Evolutionary conservation across 2,113 vertebrate genomes (phyloP), one percentile per base, ranked within the genome.

Genomic region (Glaucomys volans): DNA sequence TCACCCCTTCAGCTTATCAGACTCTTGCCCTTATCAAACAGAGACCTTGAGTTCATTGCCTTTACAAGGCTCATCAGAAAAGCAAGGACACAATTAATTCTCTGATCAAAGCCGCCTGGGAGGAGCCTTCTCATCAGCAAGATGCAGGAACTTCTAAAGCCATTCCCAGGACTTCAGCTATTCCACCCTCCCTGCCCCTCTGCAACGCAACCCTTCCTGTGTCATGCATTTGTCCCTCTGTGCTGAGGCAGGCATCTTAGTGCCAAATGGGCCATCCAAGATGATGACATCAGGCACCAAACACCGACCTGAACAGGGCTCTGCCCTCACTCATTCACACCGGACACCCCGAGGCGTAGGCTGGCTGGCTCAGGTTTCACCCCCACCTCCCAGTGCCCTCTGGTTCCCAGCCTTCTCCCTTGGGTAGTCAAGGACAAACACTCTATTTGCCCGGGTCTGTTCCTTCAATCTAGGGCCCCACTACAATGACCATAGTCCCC

Each of bases 361-460:
- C 32, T 80, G 22, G 13, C 1, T 79, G 0, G 67, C 50, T 17
- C 50, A 3, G 52, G 5, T 57, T 71, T 52, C 74, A 13, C 42
- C 12, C 13, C 17, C 52, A 5, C 18, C 71, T 66, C 80, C 14
- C 64, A 28, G 28, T 6, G 54, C 44, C 74, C 44, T 32, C 47
- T 4, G 66, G 79, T 40, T 47, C 77, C 17, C 24, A 40, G 57
- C 75, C 30, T 47, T 62, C 95, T 96, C 90, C 44, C 89, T 94
- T 17, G 6, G 82, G 66, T 16, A 86, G 84, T 44, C 95, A 97
- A 88, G 26, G 95, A 94, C 96, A 82, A 98, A 20, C 1, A 90
- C 44, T 88, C 42, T 72, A 71, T 97, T 87, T 13, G 59, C 94
- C 93, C 24, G 88, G 71, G 50, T 88, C 97, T 59, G 0, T 94